Conservation (phyloP, 2,888 invertebrate genomes). For the Dastarcus helophoroides region DNA sequence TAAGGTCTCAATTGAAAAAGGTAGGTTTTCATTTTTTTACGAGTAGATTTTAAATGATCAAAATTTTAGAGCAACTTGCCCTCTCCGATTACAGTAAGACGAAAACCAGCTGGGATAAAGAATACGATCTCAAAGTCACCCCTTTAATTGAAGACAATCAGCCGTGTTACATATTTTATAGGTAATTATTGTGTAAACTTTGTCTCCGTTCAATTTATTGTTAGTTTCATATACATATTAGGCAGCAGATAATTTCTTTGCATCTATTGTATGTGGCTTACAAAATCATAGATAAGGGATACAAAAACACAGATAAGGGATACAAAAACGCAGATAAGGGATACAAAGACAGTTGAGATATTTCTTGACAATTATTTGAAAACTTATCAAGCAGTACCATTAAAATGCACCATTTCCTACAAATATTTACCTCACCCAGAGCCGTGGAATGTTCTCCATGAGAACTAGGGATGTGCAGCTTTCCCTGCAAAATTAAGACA, state of each 20-base stretch:
- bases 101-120: constrained; percentile 72
- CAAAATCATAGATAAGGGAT: no score
- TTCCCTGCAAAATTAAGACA: no score
- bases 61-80: constrained; percentile 57
- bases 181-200: no score
- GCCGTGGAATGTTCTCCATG: no score
- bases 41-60: constrained; percentile 1
- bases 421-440: no score
- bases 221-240: constrained; percentile 1
- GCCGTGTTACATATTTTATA: constrained; percentile 85
- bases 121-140: constrained; percentile 65
- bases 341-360: no score
- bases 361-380: constrained; percentile 4
- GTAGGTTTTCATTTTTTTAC: constrained; percentile 38
- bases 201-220: no score
- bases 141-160: constrained; percentile 63
- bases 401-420: no score
- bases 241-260: constrained; percentile 2
- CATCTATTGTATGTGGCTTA: not conserved
- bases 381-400: no score
- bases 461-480: no score
- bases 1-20: constrained; percentile 79
- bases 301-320: no score
- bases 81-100: constrained; percentile 54
- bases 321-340: no score